phyloP scores from a whole-genome alignment of 1,140 invertebrate genomes.

The Nomia melanderi region DNA sequence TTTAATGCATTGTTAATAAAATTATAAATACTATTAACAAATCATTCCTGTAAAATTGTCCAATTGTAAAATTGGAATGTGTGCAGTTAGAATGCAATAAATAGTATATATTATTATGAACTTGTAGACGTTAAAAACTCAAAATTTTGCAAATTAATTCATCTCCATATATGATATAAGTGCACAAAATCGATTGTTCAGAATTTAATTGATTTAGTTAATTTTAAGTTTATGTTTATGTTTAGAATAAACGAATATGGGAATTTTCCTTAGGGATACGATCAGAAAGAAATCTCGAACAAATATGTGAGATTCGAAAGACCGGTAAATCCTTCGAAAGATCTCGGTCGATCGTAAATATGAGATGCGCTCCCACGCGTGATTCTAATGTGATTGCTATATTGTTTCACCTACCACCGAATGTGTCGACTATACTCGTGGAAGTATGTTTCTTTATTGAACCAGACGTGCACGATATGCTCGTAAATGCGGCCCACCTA shows the following conservation, averaged over 20 bases:
- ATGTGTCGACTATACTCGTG: conserved; percentile 18
- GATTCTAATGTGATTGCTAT: conserved; percentile 35
- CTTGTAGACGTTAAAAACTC: too few species aligned
- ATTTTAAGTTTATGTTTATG: too few species aligned
- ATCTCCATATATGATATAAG: too few species aligned
- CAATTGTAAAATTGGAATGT: too few species aligned
- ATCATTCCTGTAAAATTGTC: too few species aligned
- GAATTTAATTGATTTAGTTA: too few species aligned
- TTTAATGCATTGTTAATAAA: too few species aligned
- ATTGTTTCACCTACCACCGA: conserved; percentile 38
- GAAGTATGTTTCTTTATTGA: conserved; percentile 46
- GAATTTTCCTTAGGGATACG: background rate
- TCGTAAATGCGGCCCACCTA: conserved; percentile 34
- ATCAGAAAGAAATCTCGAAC: conserved; percentile 6
- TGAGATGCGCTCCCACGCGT: conserved; percentile 42
- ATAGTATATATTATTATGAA: too few species aligned
- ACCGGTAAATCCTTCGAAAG: conserved; percentile 30
- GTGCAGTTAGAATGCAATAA: too few species aligned
- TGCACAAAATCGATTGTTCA: too few species aligned
- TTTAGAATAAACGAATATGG: background rate
- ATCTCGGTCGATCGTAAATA: conserved; percentile 39
- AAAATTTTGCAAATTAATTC: too few species aligned
- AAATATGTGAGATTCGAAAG: background rate
- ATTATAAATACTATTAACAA: too few species aligned
- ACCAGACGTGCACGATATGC: conserved; percentile 1